Base-by-base conservation (phyloP, 2,113 vertebrate genomes). In the Sterrhoptilus dennistouni region DNA sequence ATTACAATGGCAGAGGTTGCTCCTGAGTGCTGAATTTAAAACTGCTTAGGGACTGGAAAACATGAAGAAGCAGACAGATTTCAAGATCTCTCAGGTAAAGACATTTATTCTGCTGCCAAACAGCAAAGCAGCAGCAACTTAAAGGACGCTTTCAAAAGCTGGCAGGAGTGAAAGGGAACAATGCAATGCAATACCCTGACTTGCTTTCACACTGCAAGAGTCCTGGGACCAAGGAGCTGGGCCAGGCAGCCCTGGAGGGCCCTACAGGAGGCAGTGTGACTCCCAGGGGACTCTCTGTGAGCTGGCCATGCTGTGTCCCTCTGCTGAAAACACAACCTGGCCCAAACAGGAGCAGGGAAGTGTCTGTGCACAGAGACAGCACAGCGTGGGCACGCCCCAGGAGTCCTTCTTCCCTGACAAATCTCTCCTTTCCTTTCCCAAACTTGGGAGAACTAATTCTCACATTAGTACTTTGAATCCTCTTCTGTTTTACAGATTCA, bases 331-430 rank as follows among this genome's bases (percentile, higher is more conserved):
- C 52, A 59, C 14, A 42, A 5, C 14, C 17, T 28, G 35, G 11
- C 42, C 5, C 7, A n/a, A 80, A 45, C 4, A 0, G 0, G 47
- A 50, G 0, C 3, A 5, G 72, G 70, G 53, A 83, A 7, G 24
- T 23, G 57, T 23, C 49, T 16, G 60, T 0, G 0, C 24, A 7
- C 33, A 57, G 28, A 38, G 83, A 22, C 0, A 14, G 64, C 13
- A 12, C 1, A 0, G 42, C 0, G 12, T 11, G 38, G 61, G 33
- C 47, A 59, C 0, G 0, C 3, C 31, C 53, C 57, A 21, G 47
- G 7, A 44, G 27, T 44, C 44, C 11, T 23, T 40, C 74, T 16
- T 47, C 36, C 60, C 57, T 29, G 11, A 44, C 12, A 71, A 15
- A 82, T 40, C 4, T 25, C 33, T 72, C 47, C 11, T 54, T 75